Conservation (phyloP, 2,113 vertebrate species). For the Struthio camelus region DNA sequence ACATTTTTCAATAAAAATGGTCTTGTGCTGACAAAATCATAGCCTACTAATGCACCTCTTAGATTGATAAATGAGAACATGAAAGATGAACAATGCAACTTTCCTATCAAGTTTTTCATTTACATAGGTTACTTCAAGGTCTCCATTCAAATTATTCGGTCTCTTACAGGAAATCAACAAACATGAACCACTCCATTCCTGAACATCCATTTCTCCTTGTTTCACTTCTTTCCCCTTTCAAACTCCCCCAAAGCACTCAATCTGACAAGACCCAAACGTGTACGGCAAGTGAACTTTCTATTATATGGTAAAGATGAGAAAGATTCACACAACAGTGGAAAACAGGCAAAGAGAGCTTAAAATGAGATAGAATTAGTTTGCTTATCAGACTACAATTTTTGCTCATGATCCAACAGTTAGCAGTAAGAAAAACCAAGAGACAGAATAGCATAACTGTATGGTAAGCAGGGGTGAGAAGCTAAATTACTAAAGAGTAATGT, state of each 20-base stretch:
- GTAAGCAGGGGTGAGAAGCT: not conserved
- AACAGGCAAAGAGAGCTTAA: not conserved
- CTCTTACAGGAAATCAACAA: not conserved
- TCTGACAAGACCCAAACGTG: not conserved
- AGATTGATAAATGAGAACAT: not conserved
- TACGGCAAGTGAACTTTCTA: not conserved
- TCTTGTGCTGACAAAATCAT: not conserved
- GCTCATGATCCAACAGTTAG: not conserved
- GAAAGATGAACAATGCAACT: not conserved
- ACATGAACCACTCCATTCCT: not conserved
- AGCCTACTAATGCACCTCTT: not conserved
- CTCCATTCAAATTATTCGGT: not conserved
- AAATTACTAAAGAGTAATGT: not conserved
- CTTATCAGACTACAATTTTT: not conserved
- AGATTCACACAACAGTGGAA: not conserved
- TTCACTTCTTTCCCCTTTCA: not conserved
- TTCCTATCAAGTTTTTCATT: not conserved
- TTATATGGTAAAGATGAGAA: not conserved
- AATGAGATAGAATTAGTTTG: not conserved
- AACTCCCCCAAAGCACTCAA: not conserved
- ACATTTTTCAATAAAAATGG: slow-evolving; percentile 5
- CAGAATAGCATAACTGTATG: not conserved
- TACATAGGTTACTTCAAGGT: not conserved
- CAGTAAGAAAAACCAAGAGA: not conserved
- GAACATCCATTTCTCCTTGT: not conserved